Evolutionary conservation across 2,113 vertebrate species (phyloP), one percentile per base, ranked within the genome.

Genomic region (Chaenogobius annularis): DNA sequence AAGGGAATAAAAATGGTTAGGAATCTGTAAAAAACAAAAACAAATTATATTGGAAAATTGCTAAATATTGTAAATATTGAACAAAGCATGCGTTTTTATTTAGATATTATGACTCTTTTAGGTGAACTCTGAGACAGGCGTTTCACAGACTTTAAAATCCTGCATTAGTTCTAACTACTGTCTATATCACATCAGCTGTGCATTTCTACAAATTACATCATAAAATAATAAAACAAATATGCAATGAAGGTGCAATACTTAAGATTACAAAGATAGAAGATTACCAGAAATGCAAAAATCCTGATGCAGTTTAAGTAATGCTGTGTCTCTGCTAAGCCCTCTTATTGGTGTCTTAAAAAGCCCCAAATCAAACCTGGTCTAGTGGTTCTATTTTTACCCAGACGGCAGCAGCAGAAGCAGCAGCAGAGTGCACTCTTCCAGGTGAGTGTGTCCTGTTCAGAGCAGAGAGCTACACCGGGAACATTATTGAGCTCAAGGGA

Each of bases 311-410:
- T 20, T 20, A n/a, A 55, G 8, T 35, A 35, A 61, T 17, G 58
- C 4, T 9, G 58, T 19, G 17, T 40, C 31, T n/a, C 31, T 37
- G 31, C 59, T 62, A 19, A 9, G 17, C 26, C 26, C 9, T 40
- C 23, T n/a, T n/a, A 59, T 17, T 68, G 15, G 52, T 19, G 50
- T 35, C 3, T 63, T 54, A 78, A 79, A 54, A 46, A 56, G 22
- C 40, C 22, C 37, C 12, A 65, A 63, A 35, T 37, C 23, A 74
- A 12, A 73, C 0, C 11, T 77, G 80, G 63, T 63, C 66, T 82
- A 48, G 46, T 0, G 11, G 31, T 68, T 83, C 74, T 88, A 82
- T 89, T 83, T 82, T 81, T 74, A 79, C 61, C 9, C 31, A 69
- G 8, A 56, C 55, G 20, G 11, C 5, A 52, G 11, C 52, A 20